Percentiles rank a stretch among this genome's conserved stretches.
Conservation (phyloP, 2,888 invertebrate genomes). For the Asteroscopus sphinx region DNA sequence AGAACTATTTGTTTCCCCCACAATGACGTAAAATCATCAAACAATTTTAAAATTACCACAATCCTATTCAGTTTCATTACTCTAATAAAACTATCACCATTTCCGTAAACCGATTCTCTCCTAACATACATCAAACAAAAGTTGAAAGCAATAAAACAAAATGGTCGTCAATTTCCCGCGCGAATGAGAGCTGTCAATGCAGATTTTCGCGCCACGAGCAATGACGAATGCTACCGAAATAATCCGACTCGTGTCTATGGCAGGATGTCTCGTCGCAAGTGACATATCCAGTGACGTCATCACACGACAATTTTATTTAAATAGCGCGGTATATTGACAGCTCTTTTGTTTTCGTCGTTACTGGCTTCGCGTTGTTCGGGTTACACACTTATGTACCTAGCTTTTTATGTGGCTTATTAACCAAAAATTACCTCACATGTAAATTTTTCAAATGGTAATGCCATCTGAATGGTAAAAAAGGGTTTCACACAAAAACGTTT, state of each 20-base stretch:
- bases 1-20: slow-evolving; percentile 19
- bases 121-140: slow-evolving; percentile 47
- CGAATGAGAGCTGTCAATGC: slow-evolving; percentile 58
- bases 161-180: slow-evolving; percentile 54
- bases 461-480: too few species aligned
- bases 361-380: slow-evolving; percentile 11
- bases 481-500: too few species aligned
- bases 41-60: slow-evolving; percentile 13
- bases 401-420: background rate
- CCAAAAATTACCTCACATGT: too few species aligned
- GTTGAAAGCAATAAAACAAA: slow-evolving; percentile 51
- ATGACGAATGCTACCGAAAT: slow-evolving; percentile 61
- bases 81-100: slow-evolving; percentile 45
- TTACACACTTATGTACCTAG: background rate
- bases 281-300: slow-evolving; percentile 47
- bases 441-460: too few species aligned
- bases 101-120: slow-evolving; percentile 37
- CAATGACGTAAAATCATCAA: slow-evolving; percentile 12
- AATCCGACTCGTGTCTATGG: slow-evolving; percentile 52
- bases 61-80: slow-evolving; percentile 24
- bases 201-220: slow-evolving; percentile 50
- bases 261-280: slow-evolving; percentile 46
- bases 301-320: slow-evolving; percentile 35
- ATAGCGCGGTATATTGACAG: slow-evolving; percentile 35
- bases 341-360: slow-evolving; percentile 33